These are phyloP conservation scores for Jaculus jaculus DNA, from an alignment of 2,113 vertebrate species.

Conservation along the genomic window DNA sequence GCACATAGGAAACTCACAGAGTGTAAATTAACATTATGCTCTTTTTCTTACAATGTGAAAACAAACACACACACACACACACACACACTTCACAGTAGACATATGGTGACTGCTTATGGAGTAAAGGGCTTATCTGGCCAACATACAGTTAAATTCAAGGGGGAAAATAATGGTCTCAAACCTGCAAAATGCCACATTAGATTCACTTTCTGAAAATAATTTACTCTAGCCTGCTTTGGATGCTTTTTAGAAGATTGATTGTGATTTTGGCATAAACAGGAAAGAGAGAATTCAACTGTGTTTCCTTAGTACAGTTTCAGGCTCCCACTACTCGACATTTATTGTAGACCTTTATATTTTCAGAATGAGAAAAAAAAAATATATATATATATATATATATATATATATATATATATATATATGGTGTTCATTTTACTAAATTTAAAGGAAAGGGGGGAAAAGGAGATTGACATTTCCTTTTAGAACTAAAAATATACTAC, in stretches of 20 bases:
- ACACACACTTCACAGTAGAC: neutral
- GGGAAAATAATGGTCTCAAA: neutral
- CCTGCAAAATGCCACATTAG: neutral
- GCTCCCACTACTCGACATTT: neutral
- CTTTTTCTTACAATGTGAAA: neutral
- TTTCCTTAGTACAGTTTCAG: neutral
- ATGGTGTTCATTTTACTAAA: neutral
- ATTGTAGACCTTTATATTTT: constrained; percentile 21
- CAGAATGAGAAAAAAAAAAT: too few species aligned
- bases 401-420: too few species aligned
- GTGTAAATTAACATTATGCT: neutral
- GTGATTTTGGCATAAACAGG: neutral
- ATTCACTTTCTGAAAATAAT: neutral
- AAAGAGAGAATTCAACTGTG: neutral
- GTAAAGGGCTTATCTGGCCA: neutral
- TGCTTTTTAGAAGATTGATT: neutral
- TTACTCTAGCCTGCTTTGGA: neutral
- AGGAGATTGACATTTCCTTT: neutral
- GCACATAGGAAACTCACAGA: neutral
- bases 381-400: too few species aligned
- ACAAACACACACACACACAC: too few species aligned
- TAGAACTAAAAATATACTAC: neutral
- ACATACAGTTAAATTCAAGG: neutral
- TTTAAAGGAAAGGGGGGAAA: neutral
- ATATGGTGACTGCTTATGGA: neutral